Evolutionary conservation across 2,888 invertebrate species (phyloP).

Genomic region (Prosopocoilus inquinatus): DNA sequence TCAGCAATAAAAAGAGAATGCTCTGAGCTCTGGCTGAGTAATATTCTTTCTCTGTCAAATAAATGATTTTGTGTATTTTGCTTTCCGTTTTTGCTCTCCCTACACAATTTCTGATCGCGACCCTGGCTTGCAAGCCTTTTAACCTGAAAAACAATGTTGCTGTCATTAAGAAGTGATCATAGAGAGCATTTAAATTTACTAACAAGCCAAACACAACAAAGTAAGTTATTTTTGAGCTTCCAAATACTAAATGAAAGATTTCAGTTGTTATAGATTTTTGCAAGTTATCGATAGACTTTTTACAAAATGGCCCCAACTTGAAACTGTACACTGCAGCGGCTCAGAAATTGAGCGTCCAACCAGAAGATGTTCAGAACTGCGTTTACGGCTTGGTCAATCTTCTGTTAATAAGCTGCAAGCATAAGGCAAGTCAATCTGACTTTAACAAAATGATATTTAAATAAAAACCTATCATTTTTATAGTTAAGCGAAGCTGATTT

Average conservation of each 20-base stretch:
- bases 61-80: too few relatives aligned
- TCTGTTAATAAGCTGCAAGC: constrained; percentile 67
- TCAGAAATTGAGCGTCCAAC: constrained; percentile 59
- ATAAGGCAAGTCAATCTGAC: constrained; percentile 56
- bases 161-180: constrained; percentile 56
- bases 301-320: constrained; percentile 64
- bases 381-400: constrained; percentile 74
- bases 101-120: too few relatives aligned
- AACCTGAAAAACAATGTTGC: constrained; percentile 39
- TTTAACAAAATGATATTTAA: neutral
- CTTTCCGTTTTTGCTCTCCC: too few relatives aligned
- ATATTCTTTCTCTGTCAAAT: too few relatives aligned
- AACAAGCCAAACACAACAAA: constrained; percentile 53
- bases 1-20: too few relatives aligned
- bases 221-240: constrained; percentile 38
- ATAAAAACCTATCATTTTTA: constrained; percentile 27
- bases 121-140: too few relatives aligned
- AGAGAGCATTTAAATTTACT: constrained; percentile 58
- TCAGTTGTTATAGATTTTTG: constrained; percentile 70
- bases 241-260: constrained; percentile 13
- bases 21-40: too few relatives aligned
- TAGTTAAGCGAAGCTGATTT: constrained; percentile 54
- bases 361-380: constrained; percentile 59
- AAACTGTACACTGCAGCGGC: constrained; percentile 64
- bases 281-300: constrained; percentile 64